These are phyloP conservation scores for Enteromius argenteus DNA, from an alignment of 2,797 vertebrate species.

Conservation along the genomic window DNA sequence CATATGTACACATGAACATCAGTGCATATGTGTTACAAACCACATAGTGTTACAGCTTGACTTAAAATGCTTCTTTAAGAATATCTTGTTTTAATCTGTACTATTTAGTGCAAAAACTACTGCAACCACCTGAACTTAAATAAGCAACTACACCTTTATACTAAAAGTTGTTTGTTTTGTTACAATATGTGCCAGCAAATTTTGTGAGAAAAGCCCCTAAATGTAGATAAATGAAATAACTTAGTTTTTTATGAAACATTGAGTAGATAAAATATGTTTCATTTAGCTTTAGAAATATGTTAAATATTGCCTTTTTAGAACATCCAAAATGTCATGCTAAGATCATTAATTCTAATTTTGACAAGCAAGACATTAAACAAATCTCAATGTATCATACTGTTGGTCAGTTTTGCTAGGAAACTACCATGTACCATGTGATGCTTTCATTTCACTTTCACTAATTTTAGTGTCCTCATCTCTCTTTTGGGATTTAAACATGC, in stretches of 20 bases:
- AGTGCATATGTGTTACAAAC: neutral
- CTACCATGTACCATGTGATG: slow-evolving; percentile 59
- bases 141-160: neutral
- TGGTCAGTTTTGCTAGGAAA: slow-evolving; percentile 74
- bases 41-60: neutral
- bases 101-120: neutral
- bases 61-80: neutral
- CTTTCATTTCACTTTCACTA: slow-evolving; percentile 24
- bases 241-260: too few relatives aligned
- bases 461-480: slow-evolving; percentile 34
- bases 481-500: slow-evolving; percentile 60
- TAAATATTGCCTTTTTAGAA: neutral
- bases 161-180: neutral
- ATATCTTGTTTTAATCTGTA: neutral
- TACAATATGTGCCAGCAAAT: neutral
- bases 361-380: neutral
- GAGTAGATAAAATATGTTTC: neutral
- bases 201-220: too few relatives aligned
- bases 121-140: neutral
- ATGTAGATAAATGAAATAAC: too few relatives aligned
- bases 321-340: neutral
- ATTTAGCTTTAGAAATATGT: neutral
- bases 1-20: neutral
- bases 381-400: neutral
- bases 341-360: neutral